Evolutionary conservation across 2,113 vertebrate genomes (phyloP).

Genomic region (Ptychochromis oligacanthus): DNA sequence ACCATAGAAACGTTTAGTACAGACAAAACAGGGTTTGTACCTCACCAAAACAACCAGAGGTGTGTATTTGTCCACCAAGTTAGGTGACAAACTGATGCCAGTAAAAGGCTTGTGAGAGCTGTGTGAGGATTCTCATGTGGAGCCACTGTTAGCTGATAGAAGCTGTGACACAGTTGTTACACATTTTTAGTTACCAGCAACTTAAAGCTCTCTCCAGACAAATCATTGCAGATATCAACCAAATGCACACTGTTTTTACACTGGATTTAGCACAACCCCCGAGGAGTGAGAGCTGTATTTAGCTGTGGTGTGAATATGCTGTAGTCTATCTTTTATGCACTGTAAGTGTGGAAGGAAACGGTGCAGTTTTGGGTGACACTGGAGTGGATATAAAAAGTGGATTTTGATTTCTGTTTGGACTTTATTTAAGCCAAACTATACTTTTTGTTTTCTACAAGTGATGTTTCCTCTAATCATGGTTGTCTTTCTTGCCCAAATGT

Average conservation of each 20-base stretch:
- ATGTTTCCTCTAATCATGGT: background rate
- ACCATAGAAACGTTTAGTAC: constrained; percentile 41
- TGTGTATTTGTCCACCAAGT: background rate
- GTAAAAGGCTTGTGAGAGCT: background rate
- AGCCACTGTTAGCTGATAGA: background rate
- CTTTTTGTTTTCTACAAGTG: background rate
- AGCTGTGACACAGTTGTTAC: background rate
- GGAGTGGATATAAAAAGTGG: background rate
- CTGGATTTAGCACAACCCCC: background rate
- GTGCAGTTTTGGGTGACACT: background rate
- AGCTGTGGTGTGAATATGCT: background rate
- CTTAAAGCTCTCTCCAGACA: background rate
- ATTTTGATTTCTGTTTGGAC: background rate
- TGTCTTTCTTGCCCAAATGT: background rate
- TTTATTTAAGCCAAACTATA: background rate
- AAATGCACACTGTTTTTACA: background rate
- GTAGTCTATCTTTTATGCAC: background rate
- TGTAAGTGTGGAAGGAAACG: background rate
- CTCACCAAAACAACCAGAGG: constrained; percentile 5
- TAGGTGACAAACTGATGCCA: background rate
- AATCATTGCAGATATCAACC: constrained; percentile 3
- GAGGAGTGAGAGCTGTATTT: background rate
- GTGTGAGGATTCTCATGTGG: background rate
- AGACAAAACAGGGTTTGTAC: constrained; percentile 6
- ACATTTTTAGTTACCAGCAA: background rate